Evolutionary conservation across 2,113 vertebrate genomes (phyloP), one percentile per base, ranked within the genome.

Genomic region (Corythornis cristatus): DNA sequence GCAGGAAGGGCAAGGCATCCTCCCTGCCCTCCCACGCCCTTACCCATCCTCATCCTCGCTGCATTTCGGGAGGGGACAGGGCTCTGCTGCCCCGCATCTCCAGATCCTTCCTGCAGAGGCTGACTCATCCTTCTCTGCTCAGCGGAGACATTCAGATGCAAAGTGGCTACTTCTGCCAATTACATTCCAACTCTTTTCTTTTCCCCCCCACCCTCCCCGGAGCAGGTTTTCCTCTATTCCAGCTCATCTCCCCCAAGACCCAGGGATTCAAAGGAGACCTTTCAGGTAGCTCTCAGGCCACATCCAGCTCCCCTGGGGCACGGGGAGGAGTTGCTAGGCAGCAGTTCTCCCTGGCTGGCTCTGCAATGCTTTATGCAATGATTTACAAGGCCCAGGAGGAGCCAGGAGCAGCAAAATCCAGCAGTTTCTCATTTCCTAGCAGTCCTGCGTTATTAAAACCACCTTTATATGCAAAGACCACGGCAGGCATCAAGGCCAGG

Each of bases 131-230:
- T 51, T 83, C 67, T 74, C 19, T 31, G 53, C 81, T 89, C 8
- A 65, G 86, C 48, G 2, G 26, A 84, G 56, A 66, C 65, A 61
- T 89, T 96, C 74, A 84, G 54, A 82, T 90, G 93, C 87, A 87
- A 89, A 94, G 91, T 14, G 65, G 43, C 57, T 66, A 22, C 88
- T 82, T 82, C 95, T 95, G 82, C 94, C 96, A 89, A 95, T 93
- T 95, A 88, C 53, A 53, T 77, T 31, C 54, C 61, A 93, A 66
- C 85, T 45, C 54, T 62, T 10, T 25, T n/a, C 37, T 37, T 37
- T 35, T 9, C 37, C 37, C 37, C 37, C 37, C 37, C 35, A 9
- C 35, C 37, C 37, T 37, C 37, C 58, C 5, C 70, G 4, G 3
- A 72, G 73, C 91, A 95, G 89, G 57, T 88, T 71, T 85, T 75